phyloP scores from a whole-genome alignment of 2,113 vertebrate species.

The Halichoerus grypus region DNA sequence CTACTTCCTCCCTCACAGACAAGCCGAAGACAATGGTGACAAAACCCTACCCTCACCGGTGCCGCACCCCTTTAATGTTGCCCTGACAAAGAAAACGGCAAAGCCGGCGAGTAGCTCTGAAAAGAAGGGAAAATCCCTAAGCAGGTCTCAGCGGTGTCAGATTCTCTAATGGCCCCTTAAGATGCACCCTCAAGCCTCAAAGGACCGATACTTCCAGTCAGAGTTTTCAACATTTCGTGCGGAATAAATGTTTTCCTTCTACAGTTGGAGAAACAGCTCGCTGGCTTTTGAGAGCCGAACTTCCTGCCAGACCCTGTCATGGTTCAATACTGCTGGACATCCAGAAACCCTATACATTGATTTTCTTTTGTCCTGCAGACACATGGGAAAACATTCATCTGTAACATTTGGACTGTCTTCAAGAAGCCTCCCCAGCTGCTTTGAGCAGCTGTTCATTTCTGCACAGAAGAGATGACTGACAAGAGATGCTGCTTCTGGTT shows the following conservation, averaged over 20 bases:
- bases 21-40: background rate
- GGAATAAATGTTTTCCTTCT: slow-evolving; percentile 1
- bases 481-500: background rate
- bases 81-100: background rate
- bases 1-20: background rate
- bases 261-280: background rate
- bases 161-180: background rate
- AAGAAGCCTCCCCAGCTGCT: background rate
- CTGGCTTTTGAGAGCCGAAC: background rate
- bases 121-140: slow-evolving; percentile 25
- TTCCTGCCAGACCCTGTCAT: slow-evolving; percentile 24
- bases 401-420: background rate
- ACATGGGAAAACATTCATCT: background rate
- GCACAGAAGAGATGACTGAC: background rate
- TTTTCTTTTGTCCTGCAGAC: background rate
- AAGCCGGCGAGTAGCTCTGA: background rate
- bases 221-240: background rate
- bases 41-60: fast-evolving
- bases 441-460: background rate
- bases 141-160: slow-evolving; percentile 59
- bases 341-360: background rate
- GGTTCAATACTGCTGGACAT: background rate
- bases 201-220: background rate
- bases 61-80: background rate
- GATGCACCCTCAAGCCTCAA: background rate